Evolutionary conservation across 2,113 vertebrate genomes (phyloP).

Genomic region (Scomber scombrus): DNA sequence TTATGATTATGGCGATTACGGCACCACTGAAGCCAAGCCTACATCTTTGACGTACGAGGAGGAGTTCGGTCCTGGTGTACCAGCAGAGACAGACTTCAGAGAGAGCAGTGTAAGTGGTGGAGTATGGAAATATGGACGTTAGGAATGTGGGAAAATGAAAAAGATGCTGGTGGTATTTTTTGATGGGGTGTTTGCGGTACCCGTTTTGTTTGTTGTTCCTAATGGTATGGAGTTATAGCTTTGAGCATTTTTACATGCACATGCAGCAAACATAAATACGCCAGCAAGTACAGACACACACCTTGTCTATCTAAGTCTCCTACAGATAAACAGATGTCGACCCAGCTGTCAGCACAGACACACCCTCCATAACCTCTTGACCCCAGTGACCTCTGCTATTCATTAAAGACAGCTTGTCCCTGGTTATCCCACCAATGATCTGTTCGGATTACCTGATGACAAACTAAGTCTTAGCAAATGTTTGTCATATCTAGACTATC

Average conservation of each 20-base stretch:
- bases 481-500: conserved; percentile 22
- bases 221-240: conserved; percentile 41
- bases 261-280: conserved; percentile 44
- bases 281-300: conserved; percentile 45
- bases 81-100: conserved; percentile 93
- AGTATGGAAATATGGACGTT: neutral
- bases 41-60: conserved; percentile 85
- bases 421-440: conserved; percentile 30
- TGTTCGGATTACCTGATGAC: conserved; percentile 25
- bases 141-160: conserved; percentile 54
- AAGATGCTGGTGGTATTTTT: conserved; percentile 46
- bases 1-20: conserved; percentile 92
- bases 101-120: conserved; percentile 92
- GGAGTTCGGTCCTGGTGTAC: conserved; percentile 93
- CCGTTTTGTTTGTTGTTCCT: conserved; percentile 59
- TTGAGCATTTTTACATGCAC: conserved; percentile 18
- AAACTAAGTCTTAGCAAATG: conserved; percentile 27
- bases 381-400: conserved; percentile 52
- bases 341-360: conserved; percentile 43
- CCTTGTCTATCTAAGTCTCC: conserved; percentile 27
- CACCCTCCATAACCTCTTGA: conserved; percentile 49
- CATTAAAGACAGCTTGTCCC: conserved; percentile 43
- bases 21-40: conserved; percentile 87
- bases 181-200: neutral
- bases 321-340: conserved; percentile 62